Percentiles rank a stretch among this genome's conserved stretches.
These are phyloP conservation scores for Micrastur ruficollis DNA, from an alignment of 2,797 vertebrate genomes.

Conservation along the genomic window DNA sequence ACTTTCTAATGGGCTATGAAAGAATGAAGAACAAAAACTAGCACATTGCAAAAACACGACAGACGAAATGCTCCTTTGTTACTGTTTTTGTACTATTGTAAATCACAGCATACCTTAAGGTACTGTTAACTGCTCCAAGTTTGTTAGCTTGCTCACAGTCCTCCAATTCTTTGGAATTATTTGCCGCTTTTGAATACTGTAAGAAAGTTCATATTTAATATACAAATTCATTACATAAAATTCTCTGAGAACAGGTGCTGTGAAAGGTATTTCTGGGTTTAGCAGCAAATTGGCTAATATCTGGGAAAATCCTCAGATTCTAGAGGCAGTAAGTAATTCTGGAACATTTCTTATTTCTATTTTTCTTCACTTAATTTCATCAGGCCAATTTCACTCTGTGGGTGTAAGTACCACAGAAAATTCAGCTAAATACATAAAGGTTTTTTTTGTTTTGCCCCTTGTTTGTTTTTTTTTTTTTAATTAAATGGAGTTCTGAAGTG, in stretches of 20 bases:
- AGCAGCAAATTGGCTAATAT: neutral
- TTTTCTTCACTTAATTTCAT: neutral
- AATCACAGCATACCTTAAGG: constrained; percentile 84
- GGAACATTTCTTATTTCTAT: neutral
- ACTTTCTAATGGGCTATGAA: neutral
- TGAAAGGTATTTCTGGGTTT: neutral
- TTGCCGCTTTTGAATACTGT: constrained; percentile 84
- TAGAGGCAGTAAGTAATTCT: neutral
- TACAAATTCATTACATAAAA: neutral
- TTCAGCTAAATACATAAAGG: neutral
- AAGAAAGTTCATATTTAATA: constrained; percentile 37
- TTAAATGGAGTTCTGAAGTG: neutral
- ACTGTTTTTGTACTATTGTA: neutral
- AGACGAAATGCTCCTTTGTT: neutral
- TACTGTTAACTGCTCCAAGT: constrained; percentile 93
- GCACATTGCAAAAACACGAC: neutral
- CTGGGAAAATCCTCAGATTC: neutral
- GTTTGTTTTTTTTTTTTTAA: neutral
- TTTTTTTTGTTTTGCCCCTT: neutral
- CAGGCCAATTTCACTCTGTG: neutral
- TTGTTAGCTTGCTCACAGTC: constrained; percentile 92
- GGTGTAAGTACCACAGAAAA: neutral
- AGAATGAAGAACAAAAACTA: constrained; percentile 1
- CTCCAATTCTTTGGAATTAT: constrained; percentile 76
- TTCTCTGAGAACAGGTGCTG: neutral